Evolutionary conservation across 2,888 invertebrate species (phyloP).

Genomic region (Zootermopsis nevadensis): DNA sequence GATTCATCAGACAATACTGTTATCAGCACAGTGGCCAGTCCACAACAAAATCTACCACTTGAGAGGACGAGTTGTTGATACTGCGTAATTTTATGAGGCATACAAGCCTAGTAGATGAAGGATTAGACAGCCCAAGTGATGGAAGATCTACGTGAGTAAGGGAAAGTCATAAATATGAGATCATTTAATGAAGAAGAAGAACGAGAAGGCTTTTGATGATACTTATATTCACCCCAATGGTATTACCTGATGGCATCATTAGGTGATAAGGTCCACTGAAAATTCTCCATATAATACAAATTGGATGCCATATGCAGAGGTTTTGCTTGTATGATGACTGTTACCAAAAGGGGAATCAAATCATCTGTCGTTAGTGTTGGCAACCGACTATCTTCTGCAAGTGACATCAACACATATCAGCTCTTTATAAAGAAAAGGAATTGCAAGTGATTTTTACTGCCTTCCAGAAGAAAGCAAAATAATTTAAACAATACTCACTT

Average conservation of each 20-base stretch:
- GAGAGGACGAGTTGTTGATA: no score
- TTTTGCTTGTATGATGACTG: slow-evolving; percentile 63
- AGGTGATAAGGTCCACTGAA: slow-evolving; percentile 59
- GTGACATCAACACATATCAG: background rate
- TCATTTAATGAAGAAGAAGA: no score
- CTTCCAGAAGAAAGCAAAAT: background rate
- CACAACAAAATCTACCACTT: no score
- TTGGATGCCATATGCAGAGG: slow-evolving; percentile 63
- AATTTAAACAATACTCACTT: slow-evolving; percentile 55
- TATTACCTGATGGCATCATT: slow-evolving; percentile 55
- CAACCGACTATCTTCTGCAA: slow-evolving; percentile 57
- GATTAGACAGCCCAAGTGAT: no score
- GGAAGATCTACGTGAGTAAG: no score
- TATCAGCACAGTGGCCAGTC: no score
- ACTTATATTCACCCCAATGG: background rate
- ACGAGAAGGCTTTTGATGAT: no score
- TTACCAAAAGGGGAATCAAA: slow-evolving; percentile 61
- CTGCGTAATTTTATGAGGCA: no score
- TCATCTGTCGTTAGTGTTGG: slow-evolving; percentile 60
- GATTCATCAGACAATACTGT: no score
- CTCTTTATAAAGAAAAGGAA: background rate
- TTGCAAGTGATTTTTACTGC: no score
- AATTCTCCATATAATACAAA: slow-evolving; percentile 62
- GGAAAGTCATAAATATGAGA: no score
- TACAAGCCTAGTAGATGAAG: no score